A percentile compares a stretch with the other conserved stretches of the same genome.
Evolutionary conservation across 1,140 invertebrate species (phyloP).

Genomic region (Bombus fervidus): DNA sequence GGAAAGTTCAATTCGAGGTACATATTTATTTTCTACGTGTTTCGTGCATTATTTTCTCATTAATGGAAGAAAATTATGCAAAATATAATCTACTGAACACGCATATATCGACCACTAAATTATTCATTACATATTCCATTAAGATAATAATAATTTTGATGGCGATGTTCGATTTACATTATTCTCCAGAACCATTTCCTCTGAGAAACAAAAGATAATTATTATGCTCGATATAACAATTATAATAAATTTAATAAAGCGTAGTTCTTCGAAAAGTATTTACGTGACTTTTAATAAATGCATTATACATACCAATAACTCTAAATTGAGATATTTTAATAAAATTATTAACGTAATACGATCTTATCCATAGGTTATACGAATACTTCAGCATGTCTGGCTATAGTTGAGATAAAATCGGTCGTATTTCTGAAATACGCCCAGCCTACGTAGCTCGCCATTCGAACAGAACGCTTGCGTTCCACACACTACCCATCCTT

Average conservation of each 20-base stretch:
- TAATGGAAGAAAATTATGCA: neutral
- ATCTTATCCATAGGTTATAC: neutral
- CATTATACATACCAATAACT: neutral
- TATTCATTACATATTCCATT: neutral
- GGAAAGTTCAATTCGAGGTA: neutral
- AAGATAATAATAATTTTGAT: neutral
- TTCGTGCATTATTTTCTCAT: neutral
- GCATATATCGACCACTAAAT: neutral
- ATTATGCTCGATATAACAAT: neutral
- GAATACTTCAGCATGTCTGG: no score
- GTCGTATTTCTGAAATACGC: neutral
- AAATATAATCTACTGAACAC: neutral
- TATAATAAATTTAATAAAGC: no score
- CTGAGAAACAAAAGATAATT: neutral
- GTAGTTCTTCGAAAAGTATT: no score
- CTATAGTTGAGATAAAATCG: neutral
- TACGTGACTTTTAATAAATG: neutral
- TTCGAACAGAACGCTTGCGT: neutral
- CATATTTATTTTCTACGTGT: neutral
- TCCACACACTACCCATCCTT: neutral
- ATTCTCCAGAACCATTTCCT: neutral
- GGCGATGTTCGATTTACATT: neutral
- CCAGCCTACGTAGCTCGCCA: neutral
- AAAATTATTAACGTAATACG: neutral
- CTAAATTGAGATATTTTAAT: neutral